Evolutionary conservation across 2,113 vertebrate genomes (phyloP), one percentile per base, ranked within the genome.

Genomic region (Ammospiza caudacuta): DNA sequence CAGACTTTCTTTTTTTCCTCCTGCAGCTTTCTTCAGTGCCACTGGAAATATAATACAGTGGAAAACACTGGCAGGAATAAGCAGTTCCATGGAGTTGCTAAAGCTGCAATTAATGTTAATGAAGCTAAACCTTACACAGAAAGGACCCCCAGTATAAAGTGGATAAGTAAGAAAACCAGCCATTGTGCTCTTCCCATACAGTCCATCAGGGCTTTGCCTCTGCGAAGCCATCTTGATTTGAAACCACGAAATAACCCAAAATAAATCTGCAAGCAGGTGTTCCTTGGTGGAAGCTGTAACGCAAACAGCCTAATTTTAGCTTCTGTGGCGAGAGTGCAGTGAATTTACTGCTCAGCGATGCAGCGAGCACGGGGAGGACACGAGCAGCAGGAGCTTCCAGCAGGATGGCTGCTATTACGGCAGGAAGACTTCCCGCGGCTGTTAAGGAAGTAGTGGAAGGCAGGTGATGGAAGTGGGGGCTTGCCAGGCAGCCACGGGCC

Each of bases 291-390:
- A 98, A 98, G 97, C 96, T 98, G 97, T 96, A 98, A 98, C 82
- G 96, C 98, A 98, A 98, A 98, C 97, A 98, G 97, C 98, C 98
- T 98, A 98, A 98, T 98, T 98, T 98, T 97, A 98, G 98, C 97
- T 97, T 97, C 97, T 95, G 83, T 75, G 83, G 86, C 89, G 97
- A 97, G 97, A 89, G 94, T 37, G 97, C 91, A 97, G 97, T 97
- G 95, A 98, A 98, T 98, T 98, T 98, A 98, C 96, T 98, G 98
- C 97, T 98, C 98, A 98, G 95, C 94, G 97, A 97, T 97, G 98
- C 98, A 96, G 96, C 96, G 97, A 97, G 97, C 92, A 11, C 78
- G 67, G 97, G 96, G 97, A 98, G 97, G 98, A 97, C 96, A 96
- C 97, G 96, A 97, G 96, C 98, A 98, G 98, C 98, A 4, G 98